Conservation (phyloP, 2,113 vertebrate genomes). For the Egretta garzetta region DNA sequence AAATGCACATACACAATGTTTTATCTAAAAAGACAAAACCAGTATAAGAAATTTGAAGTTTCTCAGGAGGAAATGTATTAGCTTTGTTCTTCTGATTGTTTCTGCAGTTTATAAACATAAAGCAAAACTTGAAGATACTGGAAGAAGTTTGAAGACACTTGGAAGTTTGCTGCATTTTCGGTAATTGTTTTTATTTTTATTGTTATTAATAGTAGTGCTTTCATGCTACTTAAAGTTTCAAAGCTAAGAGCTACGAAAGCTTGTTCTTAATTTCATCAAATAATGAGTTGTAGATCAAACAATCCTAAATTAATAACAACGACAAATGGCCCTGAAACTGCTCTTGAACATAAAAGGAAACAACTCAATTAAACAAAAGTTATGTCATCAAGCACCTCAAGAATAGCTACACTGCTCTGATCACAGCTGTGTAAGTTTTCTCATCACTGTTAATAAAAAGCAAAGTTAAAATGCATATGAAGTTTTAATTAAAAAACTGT, state of each 20-base stretch:
- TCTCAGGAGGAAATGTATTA: neutral
- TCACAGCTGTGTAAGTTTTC: slow-evolving; percentile 56
- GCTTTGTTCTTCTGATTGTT: neutral
- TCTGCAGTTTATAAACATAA: neutral
- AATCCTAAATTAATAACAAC: slow-evolving; percentile 65
- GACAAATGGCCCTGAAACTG: slow-evolving; percentile 37
- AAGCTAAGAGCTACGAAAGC: neutral
- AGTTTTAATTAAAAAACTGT: slow-evolving; percentile 65
- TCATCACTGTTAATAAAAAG: slow-evolving; percentile 51
- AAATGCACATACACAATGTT: neutral
- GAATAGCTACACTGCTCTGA: neutral
- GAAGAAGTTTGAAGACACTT: neutral
- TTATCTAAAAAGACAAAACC: neutral
- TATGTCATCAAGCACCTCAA: slow-evolving; percentile 46
- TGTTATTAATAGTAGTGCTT: neutral
- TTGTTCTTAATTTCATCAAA: slow-evolving; percentile 38
- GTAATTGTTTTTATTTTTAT: neutral
- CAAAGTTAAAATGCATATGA: slow-evolving; percentile 51
- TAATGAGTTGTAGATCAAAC: slow-evolving; percentile 48
- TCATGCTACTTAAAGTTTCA: neutral
- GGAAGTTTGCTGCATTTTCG: neutral
- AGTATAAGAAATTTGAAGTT: neutral
- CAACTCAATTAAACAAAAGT: slow-evolving; percentile 60
- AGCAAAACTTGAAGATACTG: neutral
- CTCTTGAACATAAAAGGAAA: slow-evolving; percentile 60